Base-by-base conservation (phyloP, 2,113 vertebrate species). In the Thomomys bottae region DNA sequence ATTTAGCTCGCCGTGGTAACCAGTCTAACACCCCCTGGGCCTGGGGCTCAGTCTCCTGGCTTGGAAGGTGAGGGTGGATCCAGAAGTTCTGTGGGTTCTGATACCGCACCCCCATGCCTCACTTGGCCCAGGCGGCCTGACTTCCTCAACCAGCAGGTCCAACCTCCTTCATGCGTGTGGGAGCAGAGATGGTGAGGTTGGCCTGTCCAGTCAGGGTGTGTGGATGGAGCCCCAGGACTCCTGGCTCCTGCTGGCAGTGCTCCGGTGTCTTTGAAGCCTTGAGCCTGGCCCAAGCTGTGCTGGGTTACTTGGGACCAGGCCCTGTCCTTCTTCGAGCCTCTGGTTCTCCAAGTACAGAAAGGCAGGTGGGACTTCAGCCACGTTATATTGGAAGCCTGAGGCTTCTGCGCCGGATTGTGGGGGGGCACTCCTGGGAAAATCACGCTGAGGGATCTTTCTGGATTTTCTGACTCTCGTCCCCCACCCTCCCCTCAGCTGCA, bases 281-380 rank as follows among this genome's bases (percentile, higher is more conserved):
- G 66, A 66, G 71, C 54, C 71, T 38, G 76, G 63, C 67, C 83
- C 36, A 18, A 32, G 30, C 54, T 63, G 40, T 71, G 79, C 66
- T 92, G 45, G 88, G 80, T 75, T 70, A 78, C 89, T 72, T 23
- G 8, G 40, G 45, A 34, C 59, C 54, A 34, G 26, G 77, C 57
- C 32, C 66, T 57, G 36, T 36, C 24, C 85, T 32, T 89, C 68
- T 87, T 85, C 77, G 83, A 78, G 38, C 45, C 64, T 72, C 63
- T 72, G 82, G 45, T 15, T 24, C 40, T 82, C 28, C 64, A 81
- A 68, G 73, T 12, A 0, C 15, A 4, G 64, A 26, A 34, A 64
- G 38, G 24, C 64, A 40, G 10, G 3, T 0, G 0, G 9, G 81
- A 84, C 42, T 38, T 40, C 1, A 12, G 40, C 15, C 20, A 1